Evolutionary conservation across 2,113 vertebrate species (phyloP), one percentile per base, ranked within the genome.

Genomic region (Ochotona princeps): DNA sequence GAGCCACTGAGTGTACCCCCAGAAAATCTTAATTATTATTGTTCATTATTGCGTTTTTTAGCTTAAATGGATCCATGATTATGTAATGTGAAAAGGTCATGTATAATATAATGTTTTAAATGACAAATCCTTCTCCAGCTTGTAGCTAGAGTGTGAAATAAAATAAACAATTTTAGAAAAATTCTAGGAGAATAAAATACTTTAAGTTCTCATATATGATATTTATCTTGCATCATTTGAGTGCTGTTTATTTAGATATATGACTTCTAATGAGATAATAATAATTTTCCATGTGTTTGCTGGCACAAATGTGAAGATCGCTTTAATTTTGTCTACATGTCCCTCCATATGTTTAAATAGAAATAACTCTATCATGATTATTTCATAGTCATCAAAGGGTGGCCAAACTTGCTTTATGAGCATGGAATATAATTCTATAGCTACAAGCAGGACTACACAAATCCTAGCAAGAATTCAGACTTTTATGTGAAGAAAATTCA

Each of bases 1-100:
- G 44, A 38, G 13, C 51, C 23, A 75, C 11, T n/a, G n/a, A n/a
- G n/a, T 86, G 2, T 28, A 1, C 15, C 67, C 10, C 70, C 51
- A 5, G 90, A 83, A 84, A 69, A 69, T n/a, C 47, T 35, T 90
- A 28, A 94, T 90, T 25, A 84, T 28, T 75, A 32, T 81, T 92
- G 12, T 1, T 72, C 3, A 70, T 83, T 9, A 32, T 47, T 92
- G 4, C 5, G 32, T n/a, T 92, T 83, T 30, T 83, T 69, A 87
- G 44, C 38, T 70, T 73, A n/a, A 70, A 18, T 28, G 6, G 81
- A 75, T 8, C 32, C 8, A 11, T 73, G 15, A 54, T 74, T 74
- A 65, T 23, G 21, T n/a, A 20, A 35, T 78, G 15, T 63, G 15
- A 83, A 82, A 83, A 73, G 60, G 5, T 7, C 47, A 78, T 38